These are phyloP conservation scores for Nannospalax galili DNA, from an alignment of 2,113 vertebrate genomes.

Conservation along the genomic window DNA sequence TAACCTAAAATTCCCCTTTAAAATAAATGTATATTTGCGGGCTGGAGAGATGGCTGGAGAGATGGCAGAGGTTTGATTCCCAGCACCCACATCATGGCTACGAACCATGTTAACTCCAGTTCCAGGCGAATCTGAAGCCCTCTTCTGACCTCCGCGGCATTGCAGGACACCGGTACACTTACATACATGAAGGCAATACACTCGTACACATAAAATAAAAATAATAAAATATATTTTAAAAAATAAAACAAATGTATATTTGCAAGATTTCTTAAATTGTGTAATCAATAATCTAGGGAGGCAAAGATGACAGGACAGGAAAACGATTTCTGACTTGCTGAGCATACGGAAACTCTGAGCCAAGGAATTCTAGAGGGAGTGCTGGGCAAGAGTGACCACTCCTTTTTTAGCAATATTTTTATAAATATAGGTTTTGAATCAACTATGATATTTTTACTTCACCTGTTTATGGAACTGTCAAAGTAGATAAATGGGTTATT, in stretches of 20 bases:
- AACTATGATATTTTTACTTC: not conserved
- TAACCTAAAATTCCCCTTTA: not conserved
- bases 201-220: too few relatives aligned
- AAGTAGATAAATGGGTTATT: not conserved
- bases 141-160: too few relatives aligned
- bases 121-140: too few relatives aligned
- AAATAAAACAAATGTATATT: not conserved
- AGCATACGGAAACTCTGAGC: not conserved
- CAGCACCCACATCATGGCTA: too few relatives aligned
- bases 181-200: too few relatives aligned
- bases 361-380: not conserved
- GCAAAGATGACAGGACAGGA: not conserved
- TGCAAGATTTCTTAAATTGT: not conserved
- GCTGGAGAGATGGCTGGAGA: too few relatives aligned
- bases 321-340: not conserved
- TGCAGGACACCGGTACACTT: too few relatives aligned
- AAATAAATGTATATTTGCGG: slow-evolving; percentile 14
- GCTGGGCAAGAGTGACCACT: not conserved
- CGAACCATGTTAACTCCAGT: too few relatives aligned
- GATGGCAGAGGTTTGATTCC: too few relatives aligned
- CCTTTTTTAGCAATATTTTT: not conserved
- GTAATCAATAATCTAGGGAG: not conserved
- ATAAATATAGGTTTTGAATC: not conserved
- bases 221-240: too few relatives aligned
- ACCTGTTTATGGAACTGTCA: not conserved